Conservation (phyloP, 2,797 vertebrate genomes). For the Fundulus diaphanus region DNA sequence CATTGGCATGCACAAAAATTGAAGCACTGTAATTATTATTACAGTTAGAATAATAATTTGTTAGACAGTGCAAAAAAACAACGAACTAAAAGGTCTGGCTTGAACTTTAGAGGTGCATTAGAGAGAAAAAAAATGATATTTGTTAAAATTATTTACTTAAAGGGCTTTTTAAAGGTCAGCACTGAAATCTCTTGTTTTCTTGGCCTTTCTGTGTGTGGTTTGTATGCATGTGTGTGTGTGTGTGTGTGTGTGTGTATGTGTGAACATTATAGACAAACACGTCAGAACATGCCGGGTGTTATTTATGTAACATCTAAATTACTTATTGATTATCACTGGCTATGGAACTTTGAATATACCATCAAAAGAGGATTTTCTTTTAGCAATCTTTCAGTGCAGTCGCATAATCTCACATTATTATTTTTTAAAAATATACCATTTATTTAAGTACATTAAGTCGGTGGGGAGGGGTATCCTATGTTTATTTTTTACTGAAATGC, state of each 20-base stretch:
- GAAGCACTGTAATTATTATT: neutral
- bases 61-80: neutral
- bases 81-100: conserved; percentile 1
- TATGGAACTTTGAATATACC: neutral
- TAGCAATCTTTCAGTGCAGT: neutral
- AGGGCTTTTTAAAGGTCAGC: conserved; percentile 20
- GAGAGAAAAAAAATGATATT: neutral
- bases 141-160: conserved; percentile 1
- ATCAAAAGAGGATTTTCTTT: neutral
- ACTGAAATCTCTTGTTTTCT: neutral
- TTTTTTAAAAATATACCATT: neutral
- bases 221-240: neutral
- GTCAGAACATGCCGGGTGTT: neutral
- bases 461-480: neutral
- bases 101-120: conserved; percentile 5
- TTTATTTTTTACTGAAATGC: neutral
- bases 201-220: neutral
- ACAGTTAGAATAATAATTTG: neutral
- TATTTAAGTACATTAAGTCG: neutral
- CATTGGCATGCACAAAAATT: no score
- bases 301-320: neutral
- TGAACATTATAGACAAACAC: neutral
- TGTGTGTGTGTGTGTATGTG: neutral
- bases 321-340: neutral
- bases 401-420: neutral